Evolutionary conservation across 2,113 vertebrate genomes (phyloP), one percentile per base, ranked within the genome.

Genomic region (Oreochromis aureus): DNA sequence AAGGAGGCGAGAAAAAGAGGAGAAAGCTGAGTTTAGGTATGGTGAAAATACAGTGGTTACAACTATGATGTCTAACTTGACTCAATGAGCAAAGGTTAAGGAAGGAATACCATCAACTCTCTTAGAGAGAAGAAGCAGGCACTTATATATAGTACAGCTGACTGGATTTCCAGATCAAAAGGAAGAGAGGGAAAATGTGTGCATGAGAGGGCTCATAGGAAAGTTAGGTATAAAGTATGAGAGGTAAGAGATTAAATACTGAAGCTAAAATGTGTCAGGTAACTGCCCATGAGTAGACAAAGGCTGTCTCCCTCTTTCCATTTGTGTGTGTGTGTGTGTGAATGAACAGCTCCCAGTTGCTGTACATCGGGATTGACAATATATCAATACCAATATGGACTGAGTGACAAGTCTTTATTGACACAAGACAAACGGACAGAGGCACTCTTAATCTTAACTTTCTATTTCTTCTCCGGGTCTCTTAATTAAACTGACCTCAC

Each of bases 311-410:
- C 1, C 13, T 48, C 18, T 51, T 73, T 16, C 73, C 73, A 32
- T 32, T 3, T 32, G 41, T 69, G 41, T 69, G 36, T 63, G 46
- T 51, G 51, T 6, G 6, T 19, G 15, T 59, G 48, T 41, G 24
- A 84, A 24, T 59, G 76, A 87, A 44, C 80, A 53, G 71, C n/a
- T 36, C 18, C 36, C 6, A 39, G 46, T 13, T 51, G 39, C 34
- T 3, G 41, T 24, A 56, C 44, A 55, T 5, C 18, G 19, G 11
- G 84, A 54, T 76, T 87, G 86, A 88, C 82, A 85, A 79, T 54
- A 27, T 89, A 92, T 94, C 83, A 73, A 93, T 93, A 81, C 54
- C 22, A 69, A 71, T 90, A 91, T 81, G 85, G 92, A 89, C 81
- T 87, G 89, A 93, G 73, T 90, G 88, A 88, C 88, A 89, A 69